Percentiles rank a stretch among this genome's conserved stretches.
These are phyloP conservation scores for Toxotes chatareus DNA, from an alignment of 2,113 vertebrate genomes.

Conservation along the genomic window DNA sequence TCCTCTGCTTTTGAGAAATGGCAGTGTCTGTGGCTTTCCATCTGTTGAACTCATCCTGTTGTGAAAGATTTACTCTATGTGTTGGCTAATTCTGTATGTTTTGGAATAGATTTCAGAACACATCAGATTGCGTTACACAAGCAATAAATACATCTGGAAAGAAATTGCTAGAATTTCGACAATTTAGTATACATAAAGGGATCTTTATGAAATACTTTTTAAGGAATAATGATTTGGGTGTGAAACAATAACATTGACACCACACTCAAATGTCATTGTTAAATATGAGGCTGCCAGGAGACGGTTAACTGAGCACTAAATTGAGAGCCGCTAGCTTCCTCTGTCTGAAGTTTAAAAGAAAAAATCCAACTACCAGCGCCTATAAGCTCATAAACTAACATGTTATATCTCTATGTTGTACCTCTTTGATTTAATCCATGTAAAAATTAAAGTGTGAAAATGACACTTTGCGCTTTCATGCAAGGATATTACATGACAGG, in stretches of 20 bases:
- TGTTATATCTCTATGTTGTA: neutral
- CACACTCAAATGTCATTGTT: neutral
- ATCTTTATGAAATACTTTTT: neutral
- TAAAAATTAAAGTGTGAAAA: neutral
- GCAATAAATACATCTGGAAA: neutral
- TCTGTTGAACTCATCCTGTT: slow-evolving; percentile 7
- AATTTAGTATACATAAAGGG: neutral
- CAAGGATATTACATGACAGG: neutral
- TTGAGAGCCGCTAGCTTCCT: neutral
- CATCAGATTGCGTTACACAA: neutral
- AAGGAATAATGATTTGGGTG: too few relatives aligned
- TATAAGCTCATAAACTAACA: neutral
- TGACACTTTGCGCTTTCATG: neutral
- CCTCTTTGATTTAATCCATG: neutral
- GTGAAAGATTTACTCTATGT: neutral
- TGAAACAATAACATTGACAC: neutral
- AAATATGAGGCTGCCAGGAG: neutral
- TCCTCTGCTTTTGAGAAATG: slow-evolving; percentile 20
- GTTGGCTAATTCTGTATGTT: neutral
- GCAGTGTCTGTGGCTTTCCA: slow-evolving; percentile 3
- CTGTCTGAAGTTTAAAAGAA: neutral
- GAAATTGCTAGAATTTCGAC: neutral
- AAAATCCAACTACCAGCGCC: too few relatives aligned
- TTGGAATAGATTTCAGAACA: neutral
- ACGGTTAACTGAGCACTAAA: neutral